These are phyloP conservation scores for Salmo trutta DNA, from an alignment of 2,797 vertebrate genomes.

Conservation along the genomic window DNA sequence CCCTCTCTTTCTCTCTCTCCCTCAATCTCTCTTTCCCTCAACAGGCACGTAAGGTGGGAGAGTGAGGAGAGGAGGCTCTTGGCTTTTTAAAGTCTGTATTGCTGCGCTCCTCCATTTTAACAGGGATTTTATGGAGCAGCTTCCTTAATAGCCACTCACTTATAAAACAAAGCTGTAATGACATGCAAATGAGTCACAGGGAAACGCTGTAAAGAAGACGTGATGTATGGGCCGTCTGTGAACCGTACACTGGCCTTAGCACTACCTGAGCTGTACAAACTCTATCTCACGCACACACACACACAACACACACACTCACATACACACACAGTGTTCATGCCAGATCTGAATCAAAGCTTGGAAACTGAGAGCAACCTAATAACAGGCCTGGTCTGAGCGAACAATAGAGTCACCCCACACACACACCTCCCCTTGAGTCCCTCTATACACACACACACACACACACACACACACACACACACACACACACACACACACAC, in stretches of 20 bases:
- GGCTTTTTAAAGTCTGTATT: constrained; percentile 73
- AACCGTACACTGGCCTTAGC: constrained; percentile 5
- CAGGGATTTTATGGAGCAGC: constrained; percentile 75
- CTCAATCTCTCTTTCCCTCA: constrained; percentile 11
- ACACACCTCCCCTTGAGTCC: not conserved
- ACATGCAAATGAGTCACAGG: constrained; percentile 78
- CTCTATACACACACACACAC: not conserved
- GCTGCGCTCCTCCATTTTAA: constrained; percentile 74
- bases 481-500: constrained; percentile 27
- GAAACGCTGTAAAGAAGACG: constrained; percentile 76
- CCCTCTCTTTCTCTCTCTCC: constrained; percentile 6
- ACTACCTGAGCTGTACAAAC: constrained; percentile 5
- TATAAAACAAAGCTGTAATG: constrained; percentile 80
- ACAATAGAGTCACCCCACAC: not conserved
- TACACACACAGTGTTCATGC: not conserved
- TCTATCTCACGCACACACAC: not conserved
- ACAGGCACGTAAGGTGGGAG: constrained; percentile 55
- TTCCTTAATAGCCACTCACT: constrained; percentile 76
- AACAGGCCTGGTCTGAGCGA: not conserved
- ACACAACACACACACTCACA: constrained; percentile 3
- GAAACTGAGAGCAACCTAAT: not conserved
- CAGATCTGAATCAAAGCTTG: not conserved
- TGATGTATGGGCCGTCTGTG: constrained; percentile 76
- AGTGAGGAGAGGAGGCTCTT: constrained; percentile 53
- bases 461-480: constrained; percentile 12